Evolutionary conservation across 2,113 vertebrate genomes (phyloP).

Genomic region (Nycticorax nycticorax): DNA sequence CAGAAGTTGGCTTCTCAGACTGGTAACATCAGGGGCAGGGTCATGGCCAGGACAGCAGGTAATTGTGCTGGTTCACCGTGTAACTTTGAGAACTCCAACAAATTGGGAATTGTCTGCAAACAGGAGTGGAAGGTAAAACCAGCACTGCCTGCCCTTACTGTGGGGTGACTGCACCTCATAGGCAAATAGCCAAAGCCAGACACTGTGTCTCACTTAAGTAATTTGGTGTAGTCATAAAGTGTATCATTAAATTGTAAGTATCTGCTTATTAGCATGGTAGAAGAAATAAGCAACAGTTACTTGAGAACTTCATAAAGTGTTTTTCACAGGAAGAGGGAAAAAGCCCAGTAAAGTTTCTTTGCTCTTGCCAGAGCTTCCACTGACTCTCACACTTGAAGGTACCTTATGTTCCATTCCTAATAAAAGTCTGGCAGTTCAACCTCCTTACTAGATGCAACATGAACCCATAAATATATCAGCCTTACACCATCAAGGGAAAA

Average conservation of each 20-base stretch:
- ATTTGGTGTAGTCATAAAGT: neutral
- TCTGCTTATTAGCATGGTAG: neutral
- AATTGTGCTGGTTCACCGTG: neutral
- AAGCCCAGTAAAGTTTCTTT: neutral
- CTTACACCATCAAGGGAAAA: neutral
- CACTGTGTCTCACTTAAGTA: neutral
- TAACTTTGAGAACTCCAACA: neutral
- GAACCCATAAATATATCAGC: neutral
- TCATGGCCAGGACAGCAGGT: neutral
- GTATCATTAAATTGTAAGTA: neutral
- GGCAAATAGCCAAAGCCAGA: conserved; percentile 19
- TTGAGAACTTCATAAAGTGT: neutral
- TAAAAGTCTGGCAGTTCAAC: neutral
- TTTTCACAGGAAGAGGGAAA: neutral
- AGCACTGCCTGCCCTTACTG: neutral
- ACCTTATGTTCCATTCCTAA: neutral
- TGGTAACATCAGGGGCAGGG: neutral
- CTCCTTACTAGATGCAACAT: neutral
- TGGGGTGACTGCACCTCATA: neutral
- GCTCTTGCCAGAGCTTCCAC: neutral
- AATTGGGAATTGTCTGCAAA: neutral
- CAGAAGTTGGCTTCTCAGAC: neutral
- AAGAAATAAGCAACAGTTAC: neutral
- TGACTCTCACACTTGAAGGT: neutral
- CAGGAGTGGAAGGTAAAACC: neutral